Evolutionary conservation across 1,140 invertebrate genomes (phyloP).

Genomic region (Elysia chlorotica): DNA sequence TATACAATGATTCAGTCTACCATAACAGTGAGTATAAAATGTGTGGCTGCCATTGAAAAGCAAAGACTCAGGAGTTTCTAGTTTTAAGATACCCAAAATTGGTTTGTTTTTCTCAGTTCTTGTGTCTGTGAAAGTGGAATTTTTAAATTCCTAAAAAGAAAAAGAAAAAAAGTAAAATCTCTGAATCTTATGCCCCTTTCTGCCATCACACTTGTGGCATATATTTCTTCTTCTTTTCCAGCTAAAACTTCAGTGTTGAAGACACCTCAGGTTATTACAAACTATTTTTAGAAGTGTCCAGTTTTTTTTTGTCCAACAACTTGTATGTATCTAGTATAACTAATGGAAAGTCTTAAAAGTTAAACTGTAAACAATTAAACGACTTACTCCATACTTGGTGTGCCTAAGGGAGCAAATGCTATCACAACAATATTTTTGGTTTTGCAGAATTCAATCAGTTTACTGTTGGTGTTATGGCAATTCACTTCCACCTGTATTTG

Average conservation of each 20-base stretch:
- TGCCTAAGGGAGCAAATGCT: constrained; percentile 46
- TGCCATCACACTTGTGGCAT: background rate
- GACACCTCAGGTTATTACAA: background rate
- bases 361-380: background rate
- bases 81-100: no score
- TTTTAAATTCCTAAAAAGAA: background rate
- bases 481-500: constrained; percentile 54
- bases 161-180: background rate
- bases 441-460: constrained; percentile 50
- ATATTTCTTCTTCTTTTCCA: background rate
- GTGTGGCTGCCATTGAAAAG: no score
- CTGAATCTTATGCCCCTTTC: background rate
- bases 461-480: constrained; percentile 38
- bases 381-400: constrained; percentile 35
- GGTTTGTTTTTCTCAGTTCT: no score
- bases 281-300: background rate
- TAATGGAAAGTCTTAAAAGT: background rate
- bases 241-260: background rate
- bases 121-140: no score
- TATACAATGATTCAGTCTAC: no score
- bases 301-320: background rate
- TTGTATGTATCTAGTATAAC: background rate
- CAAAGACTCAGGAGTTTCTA: no score
- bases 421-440: constrained; percentile 39
- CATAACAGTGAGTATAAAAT: no score